Evolutionary conservation across 2,888 invertebrate genomes (phyloP), one percentile per base, ranked within the genome.

Genomic region (Calameuta idolon): DNA sequence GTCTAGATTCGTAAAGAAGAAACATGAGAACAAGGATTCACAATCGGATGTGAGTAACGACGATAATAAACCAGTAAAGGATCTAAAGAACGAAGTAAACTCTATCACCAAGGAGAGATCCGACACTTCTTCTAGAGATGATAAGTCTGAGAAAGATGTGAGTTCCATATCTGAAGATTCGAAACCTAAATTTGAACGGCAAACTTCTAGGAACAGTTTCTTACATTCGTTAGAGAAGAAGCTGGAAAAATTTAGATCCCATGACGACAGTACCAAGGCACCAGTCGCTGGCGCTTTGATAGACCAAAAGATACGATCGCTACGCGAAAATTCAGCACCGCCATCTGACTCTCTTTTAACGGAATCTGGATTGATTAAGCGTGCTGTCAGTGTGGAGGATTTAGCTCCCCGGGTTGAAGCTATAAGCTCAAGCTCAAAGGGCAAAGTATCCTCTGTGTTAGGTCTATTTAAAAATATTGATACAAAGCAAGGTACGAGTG

Each of bases 221-320:
- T 92, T 97, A 69, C 96, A 96, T 87, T 95, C 95, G 0, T 94
- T 97, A 85, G 96, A 97, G 73, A 96, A 96, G 87, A 91, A 90
- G 75, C 77, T 91, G 3, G 91, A 91, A 40, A 91, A 90, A 69
- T 86, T 91, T 69, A 84, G 90, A 11, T 88, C 88, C 74, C 84
- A 83, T 84, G 85, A 92, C 75, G 91, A 92, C 12, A 73, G 83
- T 3, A 79, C 82, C 3, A 91, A 91, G 77, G 82, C 83, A 34
- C 89, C 92, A 79, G 90, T 92, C 80, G 92, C 80, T 93, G 93
- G 2, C 92, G 82, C 90, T 92, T 91, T 90, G 93, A 84, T 92
- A 93, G 93, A 88, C 91, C 94, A 87, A 34, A 85, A 89, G 15
- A 89, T 87, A 69, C 83, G 84, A 31, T 82, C 83, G 34, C 75